phyloP scores from a whole-genome alignment of 2,888 invertebrate genomes.

The Lasioglossum calceatum region DNA sequence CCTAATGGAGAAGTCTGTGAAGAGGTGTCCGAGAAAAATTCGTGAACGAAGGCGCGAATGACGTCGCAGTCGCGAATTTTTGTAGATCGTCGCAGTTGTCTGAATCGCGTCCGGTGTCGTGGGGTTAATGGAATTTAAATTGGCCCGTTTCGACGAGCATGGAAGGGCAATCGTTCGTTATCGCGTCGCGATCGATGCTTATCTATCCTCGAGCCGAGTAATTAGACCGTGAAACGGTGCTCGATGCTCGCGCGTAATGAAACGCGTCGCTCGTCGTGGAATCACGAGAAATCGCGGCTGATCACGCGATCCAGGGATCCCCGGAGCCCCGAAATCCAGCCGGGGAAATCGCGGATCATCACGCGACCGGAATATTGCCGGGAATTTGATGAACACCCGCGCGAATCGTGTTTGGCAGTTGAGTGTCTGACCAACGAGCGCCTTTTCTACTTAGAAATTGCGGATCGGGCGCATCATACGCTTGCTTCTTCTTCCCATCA shows the following conservation, averaged over 20 bases:
- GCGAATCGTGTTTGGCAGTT: neutral
- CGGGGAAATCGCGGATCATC: neutral
- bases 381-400: neutral
- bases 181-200: constrained; percentile 28
- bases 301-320: constrained; percentile 15
- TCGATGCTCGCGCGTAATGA: constrained; percentile 24
- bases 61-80: neutral
- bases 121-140: constrained; percentile 35
- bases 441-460: neutral
- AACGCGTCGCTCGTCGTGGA: neutral
- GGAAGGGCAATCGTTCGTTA: constrained; percentile 32
- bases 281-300: neutral
- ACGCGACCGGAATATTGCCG: constrained; percentile 14
- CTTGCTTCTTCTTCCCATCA: too few species aligned
- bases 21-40: too few species aligned
- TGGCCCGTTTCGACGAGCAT: neutral
- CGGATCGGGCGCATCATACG: too few species aligned
- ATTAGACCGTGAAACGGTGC: constrained; percentile 43
- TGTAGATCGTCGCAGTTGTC: neutral
- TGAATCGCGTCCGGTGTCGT: too few species aligned
- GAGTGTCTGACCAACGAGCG: neutral
- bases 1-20: too few species aligned
- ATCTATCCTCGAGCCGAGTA: constrained; percentile 29
- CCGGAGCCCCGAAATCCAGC: neutral
- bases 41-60: neutral